A percentile compares a stretch with the other conserved stretches of the same genome.
These are phyloP conservation scores for Dipodomys stephensi DNA, from an alignment of 2,113 vertebrate genomes.

Conservation along the genomic window DNA sequence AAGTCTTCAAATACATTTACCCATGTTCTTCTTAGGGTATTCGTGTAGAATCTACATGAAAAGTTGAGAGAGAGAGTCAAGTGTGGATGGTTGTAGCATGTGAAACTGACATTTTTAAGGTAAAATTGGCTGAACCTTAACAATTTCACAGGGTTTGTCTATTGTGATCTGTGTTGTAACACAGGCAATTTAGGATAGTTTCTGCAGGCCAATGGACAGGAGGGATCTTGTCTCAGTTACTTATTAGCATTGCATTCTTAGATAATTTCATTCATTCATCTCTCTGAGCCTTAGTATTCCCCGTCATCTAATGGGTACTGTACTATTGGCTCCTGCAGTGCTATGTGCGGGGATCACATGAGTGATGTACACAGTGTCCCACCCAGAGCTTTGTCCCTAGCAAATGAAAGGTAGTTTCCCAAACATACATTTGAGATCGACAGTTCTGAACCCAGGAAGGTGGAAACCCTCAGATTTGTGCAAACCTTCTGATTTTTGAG, in stretches of 20 bases:
- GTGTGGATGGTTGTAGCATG: neutral
- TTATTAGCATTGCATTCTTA: neutral
- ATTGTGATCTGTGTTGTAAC: neutral
- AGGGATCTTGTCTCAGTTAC: neutral
- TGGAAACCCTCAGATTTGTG: neutral
- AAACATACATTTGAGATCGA: neutral
- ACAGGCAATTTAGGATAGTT: neutral
- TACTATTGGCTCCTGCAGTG: neutral
- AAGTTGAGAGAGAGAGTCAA: slow-evolving; percentile 14
- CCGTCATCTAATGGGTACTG: neutral
- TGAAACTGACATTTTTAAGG: neutral
- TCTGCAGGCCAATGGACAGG: neutral
- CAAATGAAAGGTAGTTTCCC: neutral
- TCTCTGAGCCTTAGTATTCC: neutral
- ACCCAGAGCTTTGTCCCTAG: neutral
- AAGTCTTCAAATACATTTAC: slow-evolving; percentile 18
- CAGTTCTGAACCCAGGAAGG: slow-evolving; percentile 44
- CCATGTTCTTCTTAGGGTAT: neutral
- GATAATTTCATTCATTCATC: neutral
- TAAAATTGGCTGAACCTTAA: slow-evolving; percentile 1
- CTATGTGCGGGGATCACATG: neutral
- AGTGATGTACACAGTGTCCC: neutral
- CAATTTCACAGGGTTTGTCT: neutral
- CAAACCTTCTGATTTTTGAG: slow-evolving; percentile 21
- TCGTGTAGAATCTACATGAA: neutral